phyloP scores from a whole-genome alignment of 2,797 vertebrate species.

The Lophius americanus region DNA sequence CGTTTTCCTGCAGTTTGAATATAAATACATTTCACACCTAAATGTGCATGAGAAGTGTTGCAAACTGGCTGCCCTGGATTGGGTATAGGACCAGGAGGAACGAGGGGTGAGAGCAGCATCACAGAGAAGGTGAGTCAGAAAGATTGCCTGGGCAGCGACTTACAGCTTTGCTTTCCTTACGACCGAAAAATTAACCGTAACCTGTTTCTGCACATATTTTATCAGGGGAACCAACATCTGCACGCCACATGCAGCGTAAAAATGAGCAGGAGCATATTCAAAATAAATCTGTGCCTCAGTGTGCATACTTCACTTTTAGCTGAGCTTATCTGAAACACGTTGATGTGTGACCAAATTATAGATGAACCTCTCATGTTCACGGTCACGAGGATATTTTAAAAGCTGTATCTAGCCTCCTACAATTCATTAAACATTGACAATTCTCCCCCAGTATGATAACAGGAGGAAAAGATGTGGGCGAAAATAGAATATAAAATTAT shows the following conservation, averaged over 20 bases:
- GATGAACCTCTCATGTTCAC: constrained; percentile 64
- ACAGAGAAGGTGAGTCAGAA: constrained; percentile 47
- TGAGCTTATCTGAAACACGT: constrained; percentile 31
- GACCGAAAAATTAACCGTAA: constrained; percentile 52
- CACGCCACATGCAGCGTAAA: constrained; percentile 37
- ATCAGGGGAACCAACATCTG: constrained; percentile 54
- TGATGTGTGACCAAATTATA: constrained; percentile 59
- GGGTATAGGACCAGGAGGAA: constrained; percentile 37
- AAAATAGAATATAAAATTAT: constrained; percentile 57
- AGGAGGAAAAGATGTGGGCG: constrained; percentile 52
- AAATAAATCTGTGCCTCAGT: constrained; percentile 43
- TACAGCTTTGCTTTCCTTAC: constrained; percentile 39
- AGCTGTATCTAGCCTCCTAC: constrained; percentile 59
- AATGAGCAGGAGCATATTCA: constrained; percentile 47
- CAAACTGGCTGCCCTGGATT: constrained; percentile 51
- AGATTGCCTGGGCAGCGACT: constrained; percentile 45
- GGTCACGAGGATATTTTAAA: constrained; percentile 59
- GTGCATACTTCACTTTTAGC: constrained; percentile 28
- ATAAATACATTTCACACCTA: constrained; percentile 78
- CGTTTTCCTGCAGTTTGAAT: constrained; percentile 57
- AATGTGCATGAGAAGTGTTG: constrained; percentile 64
- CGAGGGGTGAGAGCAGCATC: constrained; percentile 39
- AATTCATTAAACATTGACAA: constrained; percentile 75
- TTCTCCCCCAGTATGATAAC: constrained; percentile 65
- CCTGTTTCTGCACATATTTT: constrained; percentile 43